Conservation (phyloP, 2,888 invertebrate genomes). For the Selenia dentaria region DNA sequence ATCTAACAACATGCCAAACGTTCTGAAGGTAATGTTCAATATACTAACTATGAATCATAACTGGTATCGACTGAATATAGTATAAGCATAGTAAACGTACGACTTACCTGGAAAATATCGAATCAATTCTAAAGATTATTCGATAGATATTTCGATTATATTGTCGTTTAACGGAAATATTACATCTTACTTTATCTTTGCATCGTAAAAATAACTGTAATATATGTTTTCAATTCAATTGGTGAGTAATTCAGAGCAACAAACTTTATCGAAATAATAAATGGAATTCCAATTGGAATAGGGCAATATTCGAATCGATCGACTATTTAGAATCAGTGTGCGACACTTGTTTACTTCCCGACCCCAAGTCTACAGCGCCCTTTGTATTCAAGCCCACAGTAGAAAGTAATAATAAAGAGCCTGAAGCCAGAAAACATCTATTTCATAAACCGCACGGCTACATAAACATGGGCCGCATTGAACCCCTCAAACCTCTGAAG, state of each 20-base stretch:
- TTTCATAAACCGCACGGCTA: slow-evolving; percentile 73
- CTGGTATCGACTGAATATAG: slow-evolving; percentile 14
- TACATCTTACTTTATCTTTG: no score
- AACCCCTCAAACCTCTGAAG: slow-evolving; percentile 75
- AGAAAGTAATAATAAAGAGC: slow-evolving; percentile 83
- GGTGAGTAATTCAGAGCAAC: slow-evolving; percentile 8
- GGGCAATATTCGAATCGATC: slow-evolving; percentile 65
- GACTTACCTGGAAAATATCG: neutral
- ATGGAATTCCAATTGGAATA: slow-evolving; percentile 51
- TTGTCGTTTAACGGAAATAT: no score
- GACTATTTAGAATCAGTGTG: slow-evolving; percentile 68
- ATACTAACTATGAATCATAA: slow-evolving; percentile 32
- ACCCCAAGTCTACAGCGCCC: slow-evolving; percentile 65
- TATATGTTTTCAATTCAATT: no score
- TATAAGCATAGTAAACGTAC: no score
- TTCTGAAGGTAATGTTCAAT: slow-evolving; percentile 21
- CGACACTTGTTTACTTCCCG: slow-evolving; percentile 74
- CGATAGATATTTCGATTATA: no score
- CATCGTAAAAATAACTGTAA: no score
- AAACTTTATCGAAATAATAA: slow-evolving; percentile 36
- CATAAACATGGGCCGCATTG: slow-evolving; percentile 65
- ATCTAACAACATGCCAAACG: slow-evolving; percentile 53
- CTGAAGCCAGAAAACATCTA: slow-evolving; percentile 83
- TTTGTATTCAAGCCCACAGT: slow-evolving; percentile 60
- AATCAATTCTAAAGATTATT: slow-evolving; percentile 8